phyloP scores from a whole-genome alignment of 2,113 vertebrate species.

The Actenoides lindsayi region DNA sequence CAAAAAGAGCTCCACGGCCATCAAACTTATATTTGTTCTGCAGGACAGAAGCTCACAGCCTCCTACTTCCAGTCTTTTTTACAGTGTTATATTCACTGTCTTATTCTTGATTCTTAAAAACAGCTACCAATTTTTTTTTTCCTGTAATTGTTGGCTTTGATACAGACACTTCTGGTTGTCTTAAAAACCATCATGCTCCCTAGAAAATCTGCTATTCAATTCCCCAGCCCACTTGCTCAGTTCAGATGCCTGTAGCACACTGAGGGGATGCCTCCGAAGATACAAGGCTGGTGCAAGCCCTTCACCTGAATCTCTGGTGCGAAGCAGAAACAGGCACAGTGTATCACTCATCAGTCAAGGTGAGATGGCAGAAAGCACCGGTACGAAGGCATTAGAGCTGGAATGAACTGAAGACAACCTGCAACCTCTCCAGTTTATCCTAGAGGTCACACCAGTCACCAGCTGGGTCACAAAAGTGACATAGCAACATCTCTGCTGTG shows the following conservation, averaged over 20 bases:
- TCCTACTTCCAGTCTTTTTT: not conserved
- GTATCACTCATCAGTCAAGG: not conserved
- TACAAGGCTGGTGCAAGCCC: not conserved
- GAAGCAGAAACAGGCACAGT: not conserved
- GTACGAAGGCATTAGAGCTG: not conserved
- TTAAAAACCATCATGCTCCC: not conserved
- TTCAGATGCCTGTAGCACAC: not conserved
- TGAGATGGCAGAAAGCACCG: not conserved
- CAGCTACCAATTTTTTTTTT: not conserved
- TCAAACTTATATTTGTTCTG: not conserved
- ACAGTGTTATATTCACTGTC: not conserved
- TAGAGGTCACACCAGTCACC: not conserved
- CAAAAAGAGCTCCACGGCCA: not conserved
- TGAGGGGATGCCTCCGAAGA: not conserved
- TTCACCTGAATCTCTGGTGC: rapidly evolving
- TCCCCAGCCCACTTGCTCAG: not conserved
- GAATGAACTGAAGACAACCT: not conserved
- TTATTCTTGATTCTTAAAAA: not conserved
- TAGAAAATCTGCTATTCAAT: not conserved
- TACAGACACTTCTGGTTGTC: not conserved
- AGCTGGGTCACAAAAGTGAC: not conserved
- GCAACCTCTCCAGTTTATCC: not conserved
- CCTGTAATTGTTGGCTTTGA: not conserved
- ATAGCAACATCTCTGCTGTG: not conserved
- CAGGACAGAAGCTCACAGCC: not conserved